phyloP scores from a whole-genome alignment of 2,113 vertebrate species.

The Dicrurus megarhynchus region DNA sequence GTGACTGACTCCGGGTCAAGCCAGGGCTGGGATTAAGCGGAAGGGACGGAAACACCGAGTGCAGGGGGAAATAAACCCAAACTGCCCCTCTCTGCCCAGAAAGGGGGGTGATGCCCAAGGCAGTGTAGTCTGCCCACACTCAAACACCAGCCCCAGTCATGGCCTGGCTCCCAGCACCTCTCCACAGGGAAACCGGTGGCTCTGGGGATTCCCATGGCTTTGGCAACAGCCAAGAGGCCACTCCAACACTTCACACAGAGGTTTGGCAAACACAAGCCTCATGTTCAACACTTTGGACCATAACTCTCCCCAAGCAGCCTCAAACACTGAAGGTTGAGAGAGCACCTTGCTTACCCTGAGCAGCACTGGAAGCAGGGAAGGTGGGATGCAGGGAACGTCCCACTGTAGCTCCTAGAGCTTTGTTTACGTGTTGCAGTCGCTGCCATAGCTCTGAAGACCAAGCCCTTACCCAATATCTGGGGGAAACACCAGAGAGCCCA shows the following conservation, averaged over 20 bases:
- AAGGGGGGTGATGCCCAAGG: background rate
- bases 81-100: background rate
- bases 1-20: accelerated
- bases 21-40: background rate
- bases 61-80: background rate
- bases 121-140: accelerated
- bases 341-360: background rate
- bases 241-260: background rate
- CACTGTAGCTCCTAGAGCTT: accelerated
- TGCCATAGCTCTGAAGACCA: background rate
- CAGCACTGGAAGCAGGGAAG: background rate
- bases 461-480: accelerated
- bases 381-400: background rate
- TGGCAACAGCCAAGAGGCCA: background rate
- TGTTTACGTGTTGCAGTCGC: accelerated
- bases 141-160: background rate
- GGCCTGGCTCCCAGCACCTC: accelerated
- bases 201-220: background rate
- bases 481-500: background rate
- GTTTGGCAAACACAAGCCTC: background rate
- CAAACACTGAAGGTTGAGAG: accelerated
- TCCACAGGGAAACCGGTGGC: accelerated
- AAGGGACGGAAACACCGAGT: background rate
- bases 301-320: background rate
- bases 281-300: accelerated